Base-by-base conservation (phyloP, 2,113 vertebrate genomes). In the Oryzias melastigma region DNA sequence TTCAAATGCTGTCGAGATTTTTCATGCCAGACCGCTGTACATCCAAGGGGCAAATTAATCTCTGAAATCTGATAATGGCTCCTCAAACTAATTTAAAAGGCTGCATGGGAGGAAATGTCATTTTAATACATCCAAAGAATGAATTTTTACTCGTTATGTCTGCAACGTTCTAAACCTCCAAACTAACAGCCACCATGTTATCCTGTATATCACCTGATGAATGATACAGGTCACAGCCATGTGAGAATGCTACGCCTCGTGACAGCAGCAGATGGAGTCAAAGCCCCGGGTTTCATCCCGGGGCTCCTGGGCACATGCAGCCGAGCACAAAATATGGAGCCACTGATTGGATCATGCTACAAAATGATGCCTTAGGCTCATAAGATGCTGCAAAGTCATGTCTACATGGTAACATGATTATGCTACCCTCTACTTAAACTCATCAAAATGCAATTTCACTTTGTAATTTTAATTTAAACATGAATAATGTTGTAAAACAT, bases 191-290 rank as follows among this genome's bases (percentile, higher is more conserved):
- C 25, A 15, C 41, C 48, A n/a, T 62, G 45, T 27, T 48, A 55
- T 68, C 43, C 27, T 50, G 59, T 49, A 25, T 50, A 5, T 41
- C 56, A 80, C 68, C 58, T 59, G 59, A 4, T 55, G 58, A 59
- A 17, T 15, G 57, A 52, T 60, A 44, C 58, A 49, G 52, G 53
- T 42, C 50, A 74, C 58, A 35, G 46, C n/a, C 13, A 61, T 47
- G 24, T 68, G 59, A 64, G 41, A 50, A 60, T 52, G 58, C 71
- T 68, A 75, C 82, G 59, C 71, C 54, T 10, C 61, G 82, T 79
- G 67, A 65, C 72, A 68, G 80, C 52, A 68, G 78, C 88, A 91
- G 85, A 89, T 90, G 88, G 88, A 57, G 72, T 77, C 55, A 53
- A 40, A 27, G 44, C 60, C 78, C 53, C 22, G 5, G 73, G 72